Evolutionary conservation across 1,140 invertebrate species (phyloP).

Genomic region (Drosophila tani): DNA sequence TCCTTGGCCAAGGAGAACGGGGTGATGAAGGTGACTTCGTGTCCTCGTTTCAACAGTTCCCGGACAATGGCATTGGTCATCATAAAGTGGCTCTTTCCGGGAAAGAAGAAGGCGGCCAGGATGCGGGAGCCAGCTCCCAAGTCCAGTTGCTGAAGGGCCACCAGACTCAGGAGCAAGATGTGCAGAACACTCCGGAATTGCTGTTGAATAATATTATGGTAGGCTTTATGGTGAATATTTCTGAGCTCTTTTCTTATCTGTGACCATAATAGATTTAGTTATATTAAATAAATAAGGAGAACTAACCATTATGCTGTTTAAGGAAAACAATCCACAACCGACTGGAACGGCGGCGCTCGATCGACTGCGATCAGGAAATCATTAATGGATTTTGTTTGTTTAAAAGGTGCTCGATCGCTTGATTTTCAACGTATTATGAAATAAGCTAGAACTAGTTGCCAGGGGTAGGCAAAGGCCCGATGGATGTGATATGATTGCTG

Average conservation of each 20-base stretch:
- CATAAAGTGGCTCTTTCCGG: constrained; percentile 75
- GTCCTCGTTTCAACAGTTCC: constrained; percentile 63
- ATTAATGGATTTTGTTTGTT: not conserved
- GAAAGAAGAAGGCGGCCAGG: constrained; percentile 69
- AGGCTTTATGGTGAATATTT: too few relatives aligned
- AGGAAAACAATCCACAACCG: not conserved
- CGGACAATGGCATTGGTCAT: constrained; percentile 66
- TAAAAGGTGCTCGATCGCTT: not conserved
- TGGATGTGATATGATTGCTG: not conserved
- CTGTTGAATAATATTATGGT: constrained; percentile 12
- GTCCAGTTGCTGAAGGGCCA: constrained; percentile 48
- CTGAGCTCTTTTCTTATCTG: not conserved
- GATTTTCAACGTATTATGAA: not conserved
- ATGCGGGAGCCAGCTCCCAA: constrained; percentile 45
- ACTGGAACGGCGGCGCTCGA: not conserved
- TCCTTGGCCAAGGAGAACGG: constrained; percentile 62
- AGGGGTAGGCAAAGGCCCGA: not conserved
- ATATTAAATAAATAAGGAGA: not conserved
- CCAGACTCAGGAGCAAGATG: constrained; percentile 31
- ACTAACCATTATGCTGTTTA: constrained; percentile 13
- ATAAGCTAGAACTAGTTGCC: not conserved
- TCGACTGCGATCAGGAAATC: not conserved
- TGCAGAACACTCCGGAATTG: constrained; percentile 59
- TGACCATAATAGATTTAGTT: not conserved
- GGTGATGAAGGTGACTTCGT: constrained; percentile 75